A percentile compares a stretch with the other conserved stretches of the same genome.
Evolutionary conservation across 2,888 invertebrate species (phyloP).

Genomic region (Cheilosia scutellata): DNA sequence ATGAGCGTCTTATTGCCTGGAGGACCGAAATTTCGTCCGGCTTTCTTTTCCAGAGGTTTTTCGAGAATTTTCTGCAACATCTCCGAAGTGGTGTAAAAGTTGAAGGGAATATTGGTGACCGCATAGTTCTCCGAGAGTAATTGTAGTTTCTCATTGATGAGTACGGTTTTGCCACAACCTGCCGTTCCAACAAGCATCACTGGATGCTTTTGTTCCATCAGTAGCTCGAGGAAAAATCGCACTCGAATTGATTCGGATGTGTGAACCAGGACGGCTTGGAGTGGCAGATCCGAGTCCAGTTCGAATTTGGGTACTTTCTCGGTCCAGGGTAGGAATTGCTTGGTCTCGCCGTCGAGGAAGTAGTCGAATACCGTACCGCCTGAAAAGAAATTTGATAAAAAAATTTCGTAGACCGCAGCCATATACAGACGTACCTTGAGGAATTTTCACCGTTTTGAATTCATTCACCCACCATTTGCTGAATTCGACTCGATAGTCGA

Average conservation of each 20-base stretch:
- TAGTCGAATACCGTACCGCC: slow-evolving; percentile 98
- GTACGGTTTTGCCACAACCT: slow-evolving; percentile 97
- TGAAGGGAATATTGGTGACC: slow-evolving; percentile 96
- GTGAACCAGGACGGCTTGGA: slow-evolving; percentile 96
- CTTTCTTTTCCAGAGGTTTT: slow-evolving; percentile 98
- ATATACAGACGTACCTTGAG: slow-evolving; percentile 83
- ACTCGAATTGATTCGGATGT: slow-evolving; percentile 97
- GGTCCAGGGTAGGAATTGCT: slow-evolving; percentile 95
- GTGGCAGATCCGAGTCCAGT: slow-evolving; percentile 94
- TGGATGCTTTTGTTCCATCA: slow-evolving; percentile 95
- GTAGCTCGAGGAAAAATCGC: slow-evolving; percentile 93
- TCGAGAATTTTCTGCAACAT: slow-evolving; percentile 97
- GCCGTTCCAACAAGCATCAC: slow-evolving; percentile 97
- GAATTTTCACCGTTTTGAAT: slow-evolving; percentile 97
- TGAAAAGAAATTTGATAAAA: slow-evolving; percentile 77
- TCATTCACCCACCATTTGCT: slow-evolving; percentile 99
- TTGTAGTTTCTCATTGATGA: slow-evolving; percentile 89
- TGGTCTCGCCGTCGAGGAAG: slow-evolving; percentile 95
- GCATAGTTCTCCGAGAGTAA: slow-evolving; percentile 93
- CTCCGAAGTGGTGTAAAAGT: slow-evolving; percentile 97
- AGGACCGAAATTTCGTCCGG: slow-evolving; percentile 97
- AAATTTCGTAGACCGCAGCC: background rate
- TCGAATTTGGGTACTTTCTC: slow-evolving; percentile 96
- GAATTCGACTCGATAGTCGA: slow-evolving; percentile 92
- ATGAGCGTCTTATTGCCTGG: slow-evolving; percentile 96